Conservation (phyloP, 2,113 vertebrate species). For the Odontophorus gujanensis region DNA sequence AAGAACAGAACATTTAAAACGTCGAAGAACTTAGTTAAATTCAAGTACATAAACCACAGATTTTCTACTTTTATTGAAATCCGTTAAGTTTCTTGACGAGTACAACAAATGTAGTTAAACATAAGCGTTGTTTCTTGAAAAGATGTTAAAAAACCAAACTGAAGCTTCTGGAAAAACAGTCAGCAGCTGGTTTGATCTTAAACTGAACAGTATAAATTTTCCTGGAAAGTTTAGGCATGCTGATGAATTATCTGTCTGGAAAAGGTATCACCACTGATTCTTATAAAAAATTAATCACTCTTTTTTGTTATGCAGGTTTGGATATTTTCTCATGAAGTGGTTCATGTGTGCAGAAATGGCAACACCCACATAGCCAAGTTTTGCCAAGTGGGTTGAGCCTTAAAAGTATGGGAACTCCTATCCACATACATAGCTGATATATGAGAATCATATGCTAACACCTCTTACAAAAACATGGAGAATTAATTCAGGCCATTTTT, state of each 20-base stretch:
- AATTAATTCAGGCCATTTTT: background rate
- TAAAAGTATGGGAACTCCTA: background rate
- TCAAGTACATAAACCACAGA: background rate
- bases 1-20: background rate
- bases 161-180: background rate
- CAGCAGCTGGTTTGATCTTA: slow-evolving; percentile 13
- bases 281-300: background rate
- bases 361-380: background rate
- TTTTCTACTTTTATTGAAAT: background rate
- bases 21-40: background rate
- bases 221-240: background rate
- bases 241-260: slow-evolving; percentile 19
- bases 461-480: background rate
- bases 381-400: background rate
- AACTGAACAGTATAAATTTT: background rate
- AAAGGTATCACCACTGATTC: background rate
- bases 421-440: background rate
- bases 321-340: background rate
- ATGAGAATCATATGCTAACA: background rate
- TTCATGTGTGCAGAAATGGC: background rate
- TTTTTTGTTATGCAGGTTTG: background rate
- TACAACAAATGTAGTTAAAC: background rate
- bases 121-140: background rate
- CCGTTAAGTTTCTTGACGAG: background rate
- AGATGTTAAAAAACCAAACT: background rate